Conservation (phyloP, 1,140 invertebrate species). For the Hylaeus volcanicus region DNA sequence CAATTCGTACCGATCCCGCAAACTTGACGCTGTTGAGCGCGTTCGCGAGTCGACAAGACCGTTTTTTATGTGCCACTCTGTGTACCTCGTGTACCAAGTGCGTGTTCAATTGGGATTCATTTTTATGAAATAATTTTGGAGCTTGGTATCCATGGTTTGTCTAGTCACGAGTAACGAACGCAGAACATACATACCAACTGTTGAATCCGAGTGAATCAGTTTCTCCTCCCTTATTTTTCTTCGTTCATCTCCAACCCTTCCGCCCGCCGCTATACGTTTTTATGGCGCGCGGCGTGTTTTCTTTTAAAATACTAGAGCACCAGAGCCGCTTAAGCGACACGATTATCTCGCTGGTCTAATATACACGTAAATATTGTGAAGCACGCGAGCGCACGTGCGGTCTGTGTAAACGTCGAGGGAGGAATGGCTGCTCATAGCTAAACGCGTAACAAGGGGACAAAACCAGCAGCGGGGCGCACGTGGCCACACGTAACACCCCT, state of each 20-base stretch:
- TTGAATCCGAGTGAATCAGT: no score
- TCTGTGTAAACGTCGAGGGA: slow-evolving; percentile 48
- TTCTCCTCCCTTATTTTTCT: no score
- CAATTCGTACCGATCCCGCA: neutral
- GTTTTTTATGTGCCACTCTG: neutral
- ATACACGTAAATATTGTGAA: slow-evolving; percentile 51
- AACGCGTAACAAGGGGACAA: slow-evolving; percentile 50
- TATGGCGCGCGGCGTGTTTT: slow-evolving; percentile 25
- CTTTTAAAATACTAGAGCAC: slow-evolving; percentile 34
- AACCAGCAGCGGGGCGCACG: slow-evolving; percentile 36
- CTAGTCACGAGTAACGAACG: no score
- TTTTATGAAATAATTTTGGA: no score
- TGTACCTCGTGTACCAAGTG: no score
- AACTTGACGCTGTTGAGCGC: neutral
- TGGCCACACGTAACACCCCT: slow-evolving; percentile 45
- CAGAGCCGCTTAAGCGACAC: slow-evolving; percentile 16
- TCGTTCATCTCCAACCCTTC: neutral
- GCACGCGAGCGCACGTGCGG: slow-evolving; percentile 44
- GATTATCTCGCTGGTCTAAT: slow-evolving; percentile 37
- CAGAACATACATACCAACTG: no score
- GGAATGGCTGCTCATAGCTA: slow-evolving; percentile 19
- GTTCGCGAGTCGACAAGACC: neutral
- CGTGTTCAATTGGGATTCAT: no score
- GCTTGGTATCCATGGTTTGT: no score
- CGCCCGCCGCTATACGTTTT: neutral